Evolutionary conservation across 2,888 invertebrate species (phyloP), one percentile per base, ranked within the genome.

Genomic region (Caenorhabditis sinica): DNA sequence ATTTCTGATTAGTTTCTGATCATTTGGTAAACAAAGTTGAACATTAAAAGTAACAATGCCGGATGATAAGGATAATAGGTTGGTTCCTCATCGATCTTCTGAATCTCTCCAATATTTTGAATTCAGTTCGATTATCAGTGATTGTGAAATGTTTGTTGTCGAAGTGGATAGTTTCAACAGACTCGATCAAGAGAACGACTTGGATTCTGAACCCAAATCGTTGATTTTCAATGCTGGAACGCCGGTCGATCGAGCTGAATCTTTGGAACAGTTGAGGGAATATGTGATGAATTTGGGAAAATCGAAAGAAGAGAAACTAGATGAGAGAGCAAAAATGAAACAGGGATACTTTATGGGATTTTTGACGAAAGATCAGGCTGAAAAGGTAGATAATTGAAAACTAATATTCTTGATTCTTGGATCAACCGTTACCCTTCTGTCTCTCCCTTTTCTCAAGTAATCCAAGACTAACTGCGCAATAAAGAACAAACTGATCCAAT

Each of bases 291-390:
- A 40, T 25, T 43, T 76, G 30, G 65, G 25, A 11, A 56, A 65
- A 6, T 15, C 49, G 1, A 40, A 40, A 15, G 43, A 75, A 28
- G 25, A 45, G 23, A 13, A 36, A n/a, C n/a, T 51, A 13, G 23
- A 43, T 30, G 45, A 58, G 58, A 30, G 45, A 20, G 2, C 56
- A 5, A 65, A 30, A 65, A 65, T n/a, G 43, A 69, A 49, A 13
- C 68, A 76, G 28, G 76, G 76, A 28, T 36, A 25, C 2, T 76
- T 68, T 11, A n/a, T 76, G 30, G 76, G 76, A 51, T 76, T 76
- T n/a, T 25, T 60, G 60, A 76, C 76, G 1, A 49, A 40, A 28
- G 23, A 8, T 6, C 65, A 56, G 45, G 65, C 33, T 2, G 65
- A 75, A n/a, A 66, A 75, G 56, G 74, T 75, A 9, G 3, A n/a